Evolutionary conservation across 2,113 vertebrate species (phyloP).

Genomic region (Uria aalge): DNA sequence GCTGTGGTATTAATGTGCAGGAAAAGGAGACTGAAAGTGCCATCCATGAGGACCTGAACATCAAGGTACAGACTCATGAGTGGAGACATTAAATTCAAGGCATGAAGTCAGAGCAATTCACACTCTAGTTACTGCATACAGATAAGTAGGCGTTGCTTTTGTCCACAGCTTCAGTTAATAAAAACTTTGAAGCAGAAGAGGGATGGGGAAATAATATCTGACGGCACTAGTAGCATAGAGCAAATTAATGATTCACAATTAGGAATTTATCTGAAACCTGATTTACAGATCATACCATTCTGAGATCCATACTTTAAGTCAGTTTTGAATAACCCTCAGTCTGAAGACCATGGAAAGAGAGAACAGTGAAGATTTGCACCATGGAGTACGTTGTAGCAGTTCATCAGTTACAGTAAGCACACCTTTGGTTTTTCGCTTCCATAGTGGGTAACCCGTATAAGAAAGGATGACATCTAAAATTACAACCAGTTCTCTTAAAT

Average conservation of each 20-base stretch:
- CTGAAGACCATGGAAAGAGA: background rate
- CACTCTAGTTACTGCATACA: background rate
- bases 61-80: background rate
- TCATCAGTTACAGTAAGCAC: background rate
- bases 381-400: background rate
- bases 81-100: background rate
- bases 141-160: background rate
- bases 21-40: background rate
- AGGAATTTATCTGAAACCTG: background rate
- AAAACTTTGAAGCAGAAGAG: background rate
- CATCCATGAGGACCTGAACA: background rate
- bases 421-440: background rate
- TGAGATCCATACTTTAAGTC: background rate
- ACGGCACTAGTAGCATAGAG: background rate
- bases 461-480: background rate
- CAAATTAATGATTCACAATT: background rate
- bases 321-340: background rate
- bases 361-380: background rate
- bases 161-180: background rate
- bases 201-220: background rate
- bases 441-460: background rate
- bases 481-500: background rate
- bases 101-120: background rate
- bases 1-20: background rate
- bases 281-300: background rate